These are phyloP conservation scores for Euphydryas editha DNA, from an alignment of 2,888 invertebrate species.

Conservation along the genomic window DNA sequence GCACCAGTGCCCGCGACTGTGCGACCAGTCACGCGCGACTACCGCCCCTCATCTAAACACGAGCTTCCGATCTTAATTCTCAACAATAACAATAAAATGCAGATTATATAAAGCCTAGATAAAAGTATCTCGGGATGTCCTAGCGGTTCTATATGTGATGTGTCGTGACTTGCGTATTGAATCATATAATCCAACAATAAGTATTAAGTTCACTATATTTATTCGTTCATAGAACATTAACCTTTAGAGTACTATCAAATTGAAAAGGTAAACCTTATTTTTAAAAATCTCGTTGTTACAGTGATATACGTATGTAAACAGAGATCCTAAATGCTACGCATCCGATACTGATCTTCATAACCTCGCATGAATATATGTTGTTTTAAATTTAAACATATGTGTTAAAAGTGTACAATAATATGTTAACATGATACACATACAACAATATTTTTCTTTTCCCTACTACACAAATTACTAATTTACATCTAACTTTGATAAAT, in stretches of 20 bases:
- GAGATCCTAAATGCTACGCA: conserved; percentile 24
- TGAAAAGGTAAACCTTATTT: not conserved
- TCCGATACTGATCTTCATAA: conserved; percentile 27
- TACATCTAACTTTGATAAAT: no score
- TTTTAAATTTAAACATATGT: not conserved
- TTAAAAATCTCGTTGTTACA: not conserved
- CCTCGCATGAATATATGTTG: conserved; percentile 30
- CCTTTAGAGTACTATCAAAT: not conserved
- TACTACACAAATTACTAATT: no score
- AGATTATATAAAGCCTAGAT: conserved; percentile 18
- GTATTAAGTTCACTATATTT: conserved; percentile 23
- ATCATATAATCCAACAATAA: conserved; percentile 13
- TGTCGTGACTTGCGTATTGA: conserved; percentile 13
- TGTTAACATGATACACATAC: not conserved
- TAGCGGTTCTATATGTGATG: conserved; percentile 14
- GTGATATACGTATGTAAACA: not conserved
- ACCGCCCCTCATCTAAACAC: conserved; percentile 67
- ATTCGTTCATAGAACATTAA: not conserved
- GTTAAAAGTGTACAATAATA: not conserved
- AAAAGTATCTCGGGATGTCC: conserved; percentile 1
- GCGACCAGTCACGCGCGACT: conserved; percentile 76
- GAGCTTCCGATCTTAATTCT: conserved; percentile 75
- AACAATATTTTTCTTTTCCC: not conserved
- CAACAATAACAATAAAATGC: conserved; percentile 54
- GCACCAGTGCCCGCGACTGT: conserved; percentile 79